Percentiles rank a stretch among this genome's conserved stretches.
These are phyloP conservation scores for Dryocosmus kuriphilus DNA, from an alignment of 2,888 invertebrate species.

Conservation along the genomic window DNA sequence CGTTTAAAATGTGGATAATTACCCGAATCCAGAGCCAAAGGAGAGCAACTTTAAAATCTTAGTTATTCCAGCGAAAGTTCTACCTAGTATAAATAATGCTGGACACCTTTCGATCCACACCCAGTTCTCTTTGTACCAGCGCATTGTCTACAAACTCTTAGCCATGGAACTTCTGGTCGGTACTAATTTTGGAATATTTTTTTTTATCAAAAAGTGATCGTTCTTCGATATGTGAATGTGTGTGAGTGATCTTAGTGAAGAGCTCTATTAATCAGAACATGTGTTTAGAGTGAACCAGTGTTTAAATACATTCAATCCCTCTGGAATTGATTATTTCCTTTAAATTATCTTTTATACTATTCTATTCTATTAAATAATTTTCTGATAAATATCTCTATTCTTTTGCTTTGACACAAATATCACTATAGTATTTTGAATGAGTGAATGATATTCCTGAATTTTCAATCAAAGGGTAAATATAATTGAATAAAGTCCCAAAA, in stretches of 20 bases:
- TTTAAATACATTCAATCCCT: neutral
- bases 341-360: too few relatives aligned
- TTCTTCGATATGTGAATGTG: neutral
- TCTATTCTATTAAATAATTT: neutral
- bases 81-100: slow-evolving; percentile 72
- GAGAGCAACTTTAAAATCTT: slow-evolving; percentile 56
- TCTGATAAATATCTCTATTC: neutral
- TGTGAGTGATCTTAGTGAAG: neutral
- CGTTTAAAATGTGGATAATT: slow-evolving; percentile 46
- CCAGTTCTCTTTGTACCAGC: slow-evolving; percentile 60
- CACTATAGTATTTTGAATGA: neutral
- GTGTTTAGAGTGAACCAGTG: neutral
- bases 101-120: slow-evolving; percentile 59
- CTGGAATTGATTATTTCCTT: neutral
- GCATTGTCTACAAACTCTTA: slow-evolving; percentile 54
- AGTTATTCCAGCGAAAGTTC: slow-evolving; percentile 70
- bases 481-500: neutral
- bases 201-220: neutral
- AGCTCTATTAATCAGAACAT: neutral
- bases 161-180: slow-evolving; percentile 69
- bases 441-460: neutral
- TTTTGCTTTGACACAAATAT: too few relatives aligned
- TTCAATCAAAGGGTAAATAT: neutral
- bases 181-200: slow-evolving; percentile 46
- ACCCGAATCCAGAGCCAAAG: slow-evolving; percentile 44